Evolutionary conservation across 2,113 vertebrate species (phyloP).

Genomic region (Genyomyrus donnyi): DNA sequence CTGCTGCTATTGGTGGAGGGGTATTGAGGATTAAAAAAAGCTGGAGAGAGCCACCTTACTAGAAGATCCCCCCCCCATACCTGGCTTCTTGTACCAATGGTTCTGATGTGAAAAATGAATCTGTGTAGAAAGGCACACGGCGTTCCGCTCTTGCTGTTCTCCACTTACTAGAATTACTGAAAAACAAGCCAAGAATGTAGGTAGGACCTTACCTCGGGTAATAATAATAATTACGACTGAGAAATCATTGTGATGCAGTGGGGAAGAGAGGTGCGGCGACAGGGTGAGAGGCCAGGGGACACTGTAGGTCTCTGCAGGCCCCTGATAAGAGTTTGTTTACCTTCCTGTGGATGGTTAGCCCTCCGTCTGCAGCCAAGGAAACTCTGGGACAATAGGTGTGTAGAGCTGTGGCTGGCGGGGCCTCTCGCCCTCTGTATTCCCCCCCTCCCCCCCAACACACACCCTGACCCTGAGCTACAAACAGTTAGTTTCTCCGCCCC

Average conservation of each 20-base stretch:
- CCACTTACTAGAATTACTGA: background rate
- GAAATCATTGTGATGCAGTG: constrained; percentile 10
- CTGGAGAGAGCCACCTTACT: background rate
- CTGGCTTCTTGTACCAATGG: background rate
- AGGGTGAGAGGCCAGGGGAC: constrained; percentile 70
- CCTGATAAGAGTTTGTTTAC: constrained; percentile 86
- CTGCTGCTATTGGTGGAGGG: constrained; percentile 15
- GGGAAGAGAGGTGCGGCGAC: constrained; percentile 18
- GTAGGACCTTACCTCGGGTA: background rate
- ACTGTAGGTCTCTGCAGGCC: constrained; percentile 61
- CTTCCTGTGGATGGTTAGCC: constrained; percentile 80
- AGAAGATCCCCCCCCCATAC: background rate
- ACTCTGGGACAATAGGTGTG: constrained; percentile 72
- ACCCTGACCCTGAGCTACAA: constrained; percentile 44
- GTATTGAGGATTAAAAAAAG: constrained; percentile 9
- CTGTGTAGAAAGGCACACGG: background rate
- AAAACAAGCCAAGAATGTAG: background rate
- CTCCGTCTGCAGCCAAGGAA: constrained; percentile 66
- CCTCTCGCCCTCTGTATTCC: constrained; percentile 33
- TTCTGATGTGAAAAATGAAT: background rate
- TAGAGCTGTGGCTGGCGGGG: constrained; percentile 38
- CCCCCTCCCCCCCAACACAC: constrained; percentile 32
- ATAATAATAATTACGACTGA: constrained; percentile 13
- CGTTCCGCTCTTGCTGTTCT: background rate
- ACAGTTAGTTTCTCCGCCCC: constrained; percentile 45